Evolutionary conservation across 2,113 vertebrate genomes (phyloP).

Genomic region (Scatophagus argus): DNA sequence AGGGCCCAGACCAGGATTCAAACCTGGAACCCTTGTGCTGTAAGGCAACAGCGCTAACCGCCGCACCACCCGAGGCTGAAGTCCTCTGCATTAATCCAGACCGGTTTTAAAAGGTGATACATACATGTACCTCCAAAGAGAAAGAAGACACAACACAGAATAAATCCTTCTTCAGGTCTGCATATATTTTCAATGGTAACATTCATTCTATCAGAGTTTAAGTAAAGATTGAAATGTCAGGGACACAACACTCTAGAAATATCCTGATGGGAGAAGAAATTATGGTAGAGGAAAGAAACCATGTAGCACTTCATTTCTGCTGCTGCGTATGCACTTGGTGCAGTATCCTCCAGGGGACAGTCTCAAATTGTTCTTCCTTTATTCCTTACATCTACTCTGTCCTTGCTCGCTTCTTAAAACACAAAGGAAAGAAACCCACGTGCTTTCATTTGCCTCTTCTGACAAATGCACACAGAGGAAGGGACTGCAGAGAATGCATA

Average conservation of each 20-base stretch:
- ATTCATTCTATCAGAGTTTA: constrained; percentile 78
- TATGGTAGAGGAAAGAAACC: constrained; percentile 33
- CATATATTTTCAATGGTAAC: constrained; percentile 83
- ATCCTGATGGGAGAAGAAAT: constrained; percentile 29
- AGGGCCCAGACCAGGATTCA: too few species aligned
- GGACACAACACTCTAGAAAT: constrained; percentile 46
- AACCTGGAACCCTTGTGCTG: too few species aligned
- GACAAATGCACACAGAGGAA: constrained; percentile 25
- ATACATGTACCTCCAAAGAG: not conserved
- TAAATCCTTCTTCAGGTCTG: constrained; percentile 73
- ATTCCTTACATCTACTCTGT: not conserved
- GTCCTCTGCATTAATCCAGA: not conserved
- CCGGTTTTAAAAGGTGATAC: not conserved
- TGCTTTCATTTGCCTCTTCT: constrained; percentile 18
- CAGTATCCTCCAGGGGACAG: constrained; percentile 8
- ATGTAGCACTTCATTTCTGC: constrained; percentile 22
- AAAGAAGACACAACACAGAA: constrained; percentile 62
- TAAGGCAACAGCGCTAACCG: too few species aligned
- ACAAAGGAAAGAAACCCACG: constrained; percentile 15
- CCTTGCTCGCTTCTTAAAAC: constrained; percentile 3
- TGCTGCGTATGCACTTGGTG: constrained; percentile 27
- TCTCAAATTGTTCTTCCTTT: constrained; percentile 9
- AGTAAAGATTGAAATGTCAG: constrained; percentile 66
- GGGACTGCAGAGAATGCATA: constrained; percentile 3
- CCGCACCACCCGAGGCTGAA: too few species aligned